phyloP scores from a whole-genome alignment of 2,797 vertebrate genomes.

The Hydrocynus forskahlii region DNA sequence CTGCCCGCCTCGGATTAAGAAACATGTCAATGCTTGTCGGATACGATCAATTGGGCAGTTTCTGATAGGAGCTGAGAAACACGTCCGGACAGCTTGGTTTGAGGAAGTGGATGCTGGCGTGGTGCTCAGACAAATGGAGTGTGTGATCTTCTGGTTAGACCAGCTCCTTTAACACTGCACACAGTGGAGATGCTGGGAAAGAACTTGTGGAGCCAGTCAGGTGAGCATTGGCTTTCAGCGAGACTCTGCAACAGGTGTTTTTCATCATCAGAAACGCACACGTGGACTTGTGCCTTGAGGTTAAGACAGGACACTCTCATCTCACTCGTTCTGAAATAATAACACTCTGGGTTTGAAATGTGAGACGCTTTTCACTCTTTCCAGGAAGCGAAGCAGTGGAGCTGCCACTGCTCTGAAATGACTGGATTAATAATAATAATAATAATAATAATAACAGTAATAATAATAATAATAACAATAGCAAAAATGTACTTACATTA shows the following conservation, averaged over 20 bases:
- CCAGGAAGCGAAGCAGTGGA: neutral
- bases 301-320: slow-evolving; percentile 19
- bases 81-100: neutral
- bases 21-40: neutral
- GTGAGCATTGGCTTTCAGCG: slow-evolving; percentile 38
- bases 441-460: neutral
- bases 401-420: neutral
- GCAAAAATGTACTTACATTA: too few relatives aligned
- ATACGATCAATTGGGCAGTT: too few relatives aligned
- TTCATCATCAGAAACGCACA: slow-evolving; percentile 23
- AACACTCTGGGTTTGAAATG: neutral
- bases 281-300: neutral
- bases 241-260: slow-evolving; percentile 15
- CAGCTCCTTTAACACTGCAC: slow-evolving; percentile 58
- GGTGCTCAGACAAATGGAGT: slow-evolving; percentile 47
- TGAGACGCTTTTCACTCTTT: neutral
- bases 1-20: neutral
- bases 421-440: too few relatives aligned
- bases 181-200: slow-evolving; percentile 16
- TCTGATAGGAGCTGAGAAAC: neutral
- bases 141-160: slow-evolving; percentile 69
- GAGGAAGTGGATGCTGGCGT: slow-evolving; percentile 45
- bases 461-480: too few relatives aligned
- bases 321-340: slow-evolving; percentile 4
- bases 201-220: slow-evolving; percentile 45